Conservation (phyloP, 2,888 invertebrate species). For the Strigamia maritima region DNA sequence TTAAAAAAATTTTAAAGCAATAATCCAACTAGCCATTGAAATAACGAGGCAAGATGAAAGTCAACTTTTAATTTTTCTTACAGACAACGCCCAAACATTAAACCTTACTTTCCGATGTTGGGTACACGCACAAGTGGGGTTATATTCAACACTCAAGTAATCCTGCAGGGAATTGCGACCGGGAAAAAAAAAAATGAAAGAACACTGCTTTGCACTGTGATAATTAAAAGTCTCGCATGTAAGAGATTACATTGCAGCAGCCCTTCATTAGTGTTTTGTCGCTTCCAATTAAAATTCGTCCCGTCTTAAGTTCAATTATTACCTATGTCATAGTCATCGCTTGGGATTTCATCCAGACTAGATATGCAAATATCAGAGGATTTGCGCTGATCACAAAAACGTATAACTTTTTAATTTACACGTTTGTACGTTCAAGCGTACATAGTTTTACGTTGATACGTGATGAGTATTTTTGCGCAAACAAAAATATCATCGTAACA, state of each 20-base stretch:
- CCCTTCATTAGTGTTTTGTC: constrained; percentile 27
- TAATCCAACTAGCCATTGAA: not conserved
- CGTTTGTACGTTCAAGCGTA: too few species aligned
- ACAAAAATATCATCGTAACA: too few species aligned
- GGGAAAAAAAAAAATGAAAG: not conserved
- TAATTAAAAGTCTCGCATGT: constrained; percentile 11
- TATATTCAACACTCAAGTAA: constrained; percentile 16
- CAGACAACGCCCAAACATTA: constrained; percentile 17
- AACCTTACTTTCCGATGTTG: not conserved
- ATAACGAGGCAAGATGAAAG: not conserved
- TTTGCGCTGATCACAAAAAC: too few species aligned
- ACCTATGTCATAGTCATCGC: not conserved
- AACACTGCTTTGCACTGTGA: constrained; percentile 29
- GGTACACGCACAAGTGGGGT: constrained; percentile 10
- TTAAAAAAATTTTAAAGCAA: not conserved
- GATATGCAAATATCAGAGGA: not conserved
- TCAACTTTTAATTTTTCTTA: constrained; percentile 16
- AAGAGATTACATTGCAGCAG: constrained; percentile 27
- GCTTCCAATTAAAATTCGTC: constrained; percentile 29
- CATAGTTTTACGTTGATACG: too few species aligned
- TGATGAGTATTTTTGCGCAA: too few species aligned
- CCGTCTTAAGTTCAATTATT: constrained; percentile 21
- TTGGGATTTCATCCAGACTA: not conserved
- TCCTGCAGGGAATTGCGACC: not conserved
- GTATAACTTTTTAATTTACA: too few species aligned